Evolutionary conservation across 2,113 vertebrate genomes (phyloP).

Genomic region (Melospiza melodia): DNA sequence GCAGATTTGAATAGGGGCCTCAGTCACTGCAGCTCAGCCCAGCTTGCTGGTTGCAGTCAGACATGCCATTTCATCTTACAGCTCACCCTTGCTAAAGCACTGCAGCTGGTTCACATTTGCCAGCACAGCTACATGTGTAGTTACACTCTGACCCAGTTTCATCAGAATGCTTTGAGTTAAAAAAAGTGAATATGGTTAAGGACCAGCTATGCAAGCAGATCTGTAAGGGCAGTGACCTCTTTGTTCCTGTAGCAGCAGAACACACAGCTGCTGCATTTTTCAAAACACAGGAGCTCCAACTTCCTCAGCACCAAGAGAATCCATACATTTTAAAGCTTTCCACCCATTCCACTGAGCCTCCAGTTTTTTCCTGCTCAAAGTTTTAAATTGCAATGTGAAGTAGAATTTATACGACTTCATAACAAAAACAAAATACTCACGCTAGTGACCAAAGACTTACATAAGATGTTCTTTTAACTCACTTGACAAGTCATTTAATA

Average conservation of each 20-base stretch:
- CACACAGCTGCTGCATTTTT: slow-evolving; percentile 71
- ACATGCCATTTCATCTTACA: slow-evolving; percentile 20
- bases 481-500: slow-evolving; percentile 26
- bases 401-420: not conserved
- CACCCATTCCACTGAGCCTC: slow-evolving; percentile 11
- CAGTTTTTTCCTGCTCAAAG: slow-evolving; percentile 42
- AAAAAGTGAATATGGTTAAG: slow-evolving; percentile 33
- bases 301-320: slow-evolving; percentile 59
- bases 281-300: slow-evolving; percentile 66
- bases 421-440: not conserved
- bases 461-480: slow-evolving; percentile 17
- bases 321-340: slow-evolving; percentile 63
- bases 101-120: slow-evolving; percentile 57
- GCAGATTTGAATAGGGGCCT: slow-evolving; percentile 46
- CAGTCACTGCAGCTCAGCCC: not conserved
- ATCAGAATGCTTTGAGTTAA: slow-evolving; percentile 44
- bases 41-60: slow-evolving; percentile 10
- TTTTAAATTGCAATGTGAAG: not conserved
- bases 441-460: slow-evolving; percentile 11
- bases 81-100: slow-evolving; percentile 10
- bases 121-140: slow-evolving; percentile 24
- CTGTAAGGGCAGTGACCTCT: slow-evolving; percentile 41
- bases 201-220: slow-evolving; percentile 37
- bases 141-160: slow-evolving; percentile 61
- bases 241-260: slow-evolving; percentile 57